Base-by-base conservation (phyloP, 2,113 vertebrate species). In the Toxotes chatareus region DNA sequence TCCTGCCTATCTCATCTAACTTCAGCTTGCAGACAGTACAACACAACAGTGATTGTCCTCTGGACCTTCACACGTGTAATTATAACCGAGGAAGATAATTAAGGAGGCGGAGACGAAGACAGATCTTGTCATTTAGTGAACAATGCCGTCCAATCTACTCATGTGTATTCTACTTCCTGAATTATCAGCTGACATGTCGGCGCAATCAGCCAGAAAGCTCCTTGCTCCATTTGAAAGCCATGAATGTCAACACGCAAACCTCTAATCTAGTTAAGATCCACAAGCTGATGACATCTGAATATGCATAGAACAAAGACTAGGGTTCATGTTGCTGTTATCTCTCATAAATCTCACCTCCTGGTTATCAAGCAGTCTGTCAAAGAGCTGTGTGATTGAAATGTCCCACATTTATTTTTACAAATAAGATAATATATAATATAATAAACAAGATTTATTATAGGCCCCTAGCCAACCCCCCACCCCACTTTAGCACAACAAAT, bases 41-140 rank as follows among this genome's bases (percentile, higher is more conserved):
- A 56, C 88, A 90, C 83, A 85, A 81, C 84, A 89, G 89, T 77
- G 84, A 81, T 85, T 86, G 92, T 93, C 88, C 86, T 86, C 84
- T 83, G 89, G 88, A 93, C 92, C 91, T 90, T 86, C 88, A 92
- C 90, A 89, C 82, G 70, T 90, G 93, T 93, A 93, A 94, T 94
- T 94, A 93, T 88, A 92, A 89, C 83, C 64, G 84, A 85, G 83
- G 72, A 89, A 89, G 86, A 87, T 93, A 94, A 95, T 94, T 93
- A 94, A 92, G 76, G 84, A 93, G 93, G 91, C 77, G 83, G 88
- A 79, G 88, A 83, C 80, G 76, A 77, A 92, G 91, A 86, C 82
- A 72, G 89, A 94, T 93, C 87, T 89, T 84, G 83, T 93, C 91
- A 93, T 94, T 93, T 86, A 87, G 84, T 12, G 81, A 92, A 93